Evolutionary conservation across 2,888 invertebrate species (phyloP).

Genomic region (Fragum fragum): DNA sequence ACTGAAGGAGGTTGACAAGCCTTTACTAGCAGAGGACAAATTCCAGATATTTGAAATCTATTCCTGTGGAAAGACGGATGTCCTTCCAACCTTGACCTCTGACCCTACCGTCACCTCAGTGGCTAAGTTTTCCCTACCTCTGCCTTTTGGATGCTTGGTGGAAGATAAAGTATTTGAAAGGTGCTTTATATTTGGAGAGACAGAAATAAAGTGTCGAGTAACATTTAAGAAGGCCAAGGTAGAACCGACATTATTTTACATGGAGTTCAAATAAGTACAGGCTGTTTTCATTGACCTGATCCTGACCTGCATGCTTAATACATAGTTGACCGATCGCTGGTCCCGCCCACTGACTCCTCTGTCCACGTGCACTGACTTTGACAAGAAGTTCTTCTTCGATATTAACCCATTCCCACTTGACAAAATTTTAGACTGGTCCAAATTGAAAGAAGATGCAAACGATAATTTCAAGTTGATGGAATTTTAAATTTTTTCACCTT

Average conservation of each 20-base stretch:
- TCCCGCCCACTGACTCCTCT: too few relatives aligned
- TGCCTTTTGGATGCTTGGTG: slow-evolving; percentile 50
- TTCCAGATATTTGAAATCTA: slow-evolving; percentile 48
- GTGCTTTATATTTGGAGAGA: slow-evolving; percentile 49
- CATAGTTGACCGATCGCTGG: too few relatives aligned
- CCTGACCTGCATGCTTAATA: too few relatives aligned
- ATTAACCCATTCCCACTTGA: too few relatives aligned
- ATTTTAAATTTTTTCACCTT: too few relatives aligned
- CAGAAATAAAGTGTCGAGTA: slow-evolving; percentile 52
- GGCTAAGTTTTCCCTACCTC: slow-evolving; percentile 51
- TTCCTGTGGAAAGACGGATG: slow-evolving; percentile 45
- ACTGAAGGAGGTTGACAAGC: slow-evolving; percentile 51
- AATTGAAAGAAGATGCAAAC: too few relatives aligned
- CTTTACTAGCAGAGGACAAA: slow-evolving; percentile 44
- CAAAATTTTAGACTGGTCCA: too few relatives aligned
- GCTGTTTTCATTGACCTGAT: too few relatives aligned
- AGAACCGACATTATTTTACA: slow-evolving; percentile 21
- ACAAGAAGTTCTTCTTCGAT: too few relatives aligned
- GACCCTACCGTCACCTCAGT: slow-evolving; percentile 48
- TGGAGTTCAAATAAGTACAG: slow-evolving; percentile 21
- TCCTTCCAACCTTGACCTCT: slow-evolving; percentile 49
- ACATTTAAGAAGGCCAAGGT: slow-evolving; percentile 49
- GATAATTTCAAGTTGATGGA: too few relatives aligned
- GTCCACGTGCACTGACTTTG: too few relatives aligned
- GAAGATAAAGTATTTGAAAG: slow-evolving; percentile 58